Base-by-base conservation (phyloP, 2,113 vertebrate species). In the Hystrix brachyura region DNA sequence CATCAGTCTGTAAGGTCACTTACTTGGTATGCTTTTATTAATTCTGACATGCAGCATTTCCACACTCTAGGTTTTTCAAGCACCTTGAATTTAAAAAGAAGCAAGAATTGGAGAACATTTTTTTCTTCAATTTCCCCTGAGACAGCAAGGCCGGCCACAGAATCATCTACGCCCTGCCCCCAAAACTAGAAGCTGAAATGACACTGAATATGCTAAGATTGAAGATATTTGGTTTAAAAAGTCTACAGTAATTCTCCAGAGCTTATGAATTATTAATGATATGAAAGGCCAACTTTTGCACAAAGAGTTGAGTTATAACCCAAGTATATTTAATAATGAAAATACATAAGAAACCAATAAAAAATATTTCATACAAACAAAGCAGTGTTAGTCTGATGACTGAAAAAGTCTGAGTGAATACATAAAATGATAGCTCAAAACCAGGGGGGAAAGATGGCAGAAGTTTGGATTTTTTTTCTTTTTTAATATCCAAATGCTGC, bases 261-360 rank as follows among this genome's bases (percentile, higher is more conserved):
- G 80, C 55, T 94, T 94, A 96, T 97, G 94, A 96, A 98, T 97
- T 96, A 97, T 97, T 97, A 92, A 89, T 14, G 32, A 82, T 62
- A 76, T 48, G 90, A 94, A 96, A 96, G 92, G 94, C 90, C n/a
- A 88, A 81, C 65, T 93, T 95, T 76, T 92, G 59, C 72, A 95
- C 82, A 96, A 81, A 95, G 86, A 91, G 94, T n/a, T 95, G 95
- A 96, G 59, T 93, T 97, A 94, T 90, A 96, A 89, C 64, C 74
- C 84, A 90, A 96, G 76, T 55, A 69, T 55, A 82, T 59, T 90
- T 90, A 94, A 95, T 95, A 80, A 94, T 97, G 92, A 90, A 97
- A 98, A 91, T 88, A 96, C 74, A 67, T 79, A 96, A 91, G 97
- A 95, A 95, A 96, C 94, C 59, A 91, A 85, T 87, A 93, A 92